A percentile compares a stretch with the other conserved stretches of the same genome.
phyloP scores from a whole-genome alignment of 2,113 vertebrate genomes.

The Nerophis lumbriciformis region DNA sequence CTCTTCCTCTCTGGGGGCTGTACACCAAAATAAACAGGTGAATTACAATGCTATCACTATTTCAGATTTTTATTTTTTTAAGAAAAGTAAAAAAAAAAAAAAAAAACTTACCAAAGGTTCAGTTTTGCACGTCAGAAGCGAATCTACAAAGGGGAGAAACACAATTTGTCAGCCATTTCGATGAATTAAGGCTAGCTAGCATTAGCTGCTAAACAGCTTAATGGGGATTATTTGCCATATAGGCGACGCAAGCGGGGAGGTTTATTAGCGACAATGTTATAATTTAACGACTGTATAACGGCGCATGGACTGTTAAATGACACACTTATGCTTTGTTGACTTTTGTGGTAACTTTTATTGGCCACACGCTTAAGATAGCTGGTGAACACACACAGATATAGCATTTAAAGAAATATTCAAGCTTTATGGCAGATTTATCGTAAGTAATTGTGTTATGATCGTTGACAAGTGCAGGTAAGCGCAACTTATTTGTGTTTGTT shows the following conservation, averaged over 20 bases:
- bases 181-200: slow-evolving; percentile 19
- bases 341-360: too few relatives aligned
- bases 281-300: neutral
- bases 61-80: neutral
- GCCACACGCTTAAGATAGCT: too few relatives aligned
- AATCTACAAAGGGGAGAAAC: slow-evolving; percentile 57
- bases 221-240: slow-evolving; percentile 8
- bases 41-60: neutral
- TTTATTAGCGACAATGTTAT: neutral
- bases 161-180: slow-evolving; percentile 3
- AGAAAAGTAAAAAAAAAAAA: neutral
- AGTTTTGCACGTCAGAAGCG: slow-evolving; percentile 76
- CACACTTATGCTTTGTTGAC: too few relatives aligned
- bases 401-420: too few relatives aligned
- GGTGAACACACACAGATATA: too few relatives aligned
- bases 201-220: slow-evolving; percentile 27
- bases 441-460: neutral
- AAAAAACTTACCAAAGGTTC: slow-evolving; percentile 70
- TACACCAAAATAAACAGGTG: slow-evolving; percentile 15
- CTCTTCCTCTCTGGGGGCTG: slow-evolving; percentile 83
- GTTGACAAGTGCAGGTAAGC: neutral
- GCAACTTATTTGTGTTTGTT: neutral
- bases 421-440: too few relatives aligned
- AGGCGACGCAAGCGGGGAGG: too few relatives aligned
- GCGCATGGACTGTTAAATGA: too few relatives aligned